Evolutionary conservation across 2,888 invertebrate species (phyloP), one percentile per base, ranked within the genome.

Genomic region (Drosophila gaucha): DNA sequence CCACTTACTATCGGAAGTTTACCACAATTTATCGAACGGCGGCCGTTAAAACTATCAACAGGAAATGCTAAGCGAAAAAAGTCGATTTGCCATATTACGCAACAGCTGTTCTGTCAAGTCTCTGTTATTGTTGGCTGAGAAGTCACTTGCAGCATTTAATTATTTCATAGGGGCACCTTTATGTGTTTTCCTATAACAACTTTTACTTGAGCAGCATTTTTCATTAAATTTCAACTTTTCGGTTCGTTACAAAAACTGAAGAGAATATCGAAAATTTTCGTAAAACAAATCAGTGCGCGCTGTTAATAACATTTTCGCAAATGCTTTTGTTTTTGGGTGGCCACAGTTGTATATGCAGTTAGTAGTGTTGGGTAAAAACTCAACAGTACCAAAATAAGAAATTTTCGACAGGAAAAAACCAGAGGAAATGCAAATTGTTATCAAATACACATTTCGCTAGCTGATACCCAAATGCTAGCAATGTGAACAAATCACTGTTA

Each of bases 401-500:
- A 50, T 51, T 62, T 62, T 58, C 43, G 36, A 30, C 52, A 18
- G 41, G 12, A 55, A 57, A 50, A 47, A 22, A n/a, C 3, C 6
- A 1, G 26, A 44, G 36, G 36, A 58, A 41, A 63, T 63, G 67
- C 33, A 35, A 52, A 59, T 26, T 39, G 1, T 36, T 31, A 18
- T 41, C 16, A 55, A 59, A 14, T 38, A 12, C 24, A 44, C 14
- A 49, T 46, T 55, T 51, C 51, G 54, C 30, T 28, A 39, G 20
- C 30, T 51, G 16, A 24, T 35, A 43, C 3, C 6, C 28, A 30
- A 51, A 55, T 46, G 20, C 43, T 14, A 68, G 52, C 64, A 55
- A 73, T 73, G 74, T 65, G 57, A 74, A 36, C 18, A 54, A 47
- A 33, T 35, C 14, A 38, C 38, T 39, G 22, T 12, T 35, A 31